Conservation (phyloP, 1,140 invertebrate genomes). For the Dendroctonus ponderosae region DNA sequence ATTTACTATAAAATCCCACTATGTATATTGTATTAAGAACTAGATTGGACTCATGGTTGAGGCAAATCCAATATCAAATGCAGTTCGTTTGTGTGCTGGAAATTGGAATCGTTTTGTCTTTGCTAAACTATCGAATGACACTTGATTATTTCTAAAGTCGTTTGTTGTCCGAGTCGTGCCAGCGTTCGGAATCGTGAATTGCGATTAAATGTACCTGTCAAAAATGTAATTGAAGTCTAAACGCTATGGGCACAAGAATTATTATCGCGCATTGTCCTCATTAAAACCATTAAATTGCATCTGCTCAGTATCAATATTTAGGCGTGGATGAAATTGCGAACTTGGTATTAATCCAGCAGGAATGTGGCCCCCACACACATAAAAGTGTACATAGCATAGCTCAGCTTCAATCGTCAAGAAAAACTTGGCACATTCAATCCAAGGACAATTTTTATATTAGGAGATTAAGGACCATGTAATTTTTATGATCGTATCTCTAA, state of each 20-base stretch:
- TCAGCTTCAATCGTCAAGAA: no score
- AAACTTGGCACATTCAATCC: no score
- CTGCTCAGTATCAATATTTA: slow-evolving; percentile 5
- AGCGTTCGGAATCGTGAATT: slow-evolving; percentile 3
- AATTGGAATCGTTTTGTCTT: no score
- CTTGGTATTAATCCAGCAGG: neutral
- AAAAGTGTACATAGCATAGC: neutral
- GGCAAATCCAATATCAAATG: no score
- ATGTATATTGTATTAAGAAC: no score
- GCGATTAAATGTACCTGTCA: slow-evolving; percentile 10
- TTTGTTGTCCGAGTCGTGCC: slow-evolving; percentile 4
- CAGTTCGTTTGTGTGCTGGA: no score
- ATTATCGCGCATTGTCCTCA: slow-evolving; percentile 4
- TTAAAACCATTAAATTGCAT: slow-evolving; percentile 4
- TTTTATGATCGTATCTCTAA: no score
- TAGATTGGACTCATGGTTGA: no score
- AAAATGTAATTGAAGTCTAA: slow-evolving; percentile 6
- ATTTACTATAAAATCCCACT: no score
- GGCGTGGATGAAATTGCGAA: neutral
- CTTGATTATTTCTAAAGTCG: neutral
- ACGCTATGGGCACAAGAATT: neutral
- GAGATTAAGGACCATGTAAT: no score
- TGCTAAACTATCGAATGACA: neutral
- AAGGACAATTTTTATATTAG: no score
- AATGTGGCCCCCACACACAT: neutral